A percentile compares a stretch with the other conserved stretches of the same genome.
Conservation (phyloP, 92 coral and sea anemone species). For the Umimayanthus kanabou region DNA sequence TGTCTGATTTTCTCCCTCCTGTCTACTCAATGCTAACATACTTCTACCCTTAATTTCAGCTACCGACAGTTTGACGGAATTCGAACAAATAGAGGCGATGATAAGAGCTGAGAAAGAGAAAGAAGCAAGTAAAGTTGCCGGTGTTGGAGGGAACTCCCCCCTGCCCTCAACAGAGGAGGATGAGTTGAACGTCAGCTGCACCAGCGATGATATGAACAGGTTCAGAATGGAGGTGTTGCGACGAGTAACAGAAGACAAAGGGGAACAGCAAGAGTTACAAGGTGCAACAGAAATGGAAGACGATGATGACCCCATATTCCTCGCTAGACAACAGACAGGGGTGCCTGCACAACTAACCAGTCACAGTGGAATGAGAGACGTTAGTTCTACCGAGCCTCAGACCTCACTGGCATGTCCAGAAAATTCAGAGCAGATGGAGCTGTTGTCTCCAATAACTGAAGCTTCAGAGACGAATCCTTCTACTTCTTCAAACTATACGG, state of each 20-base stretch:
- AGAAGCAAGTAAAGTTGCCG: neutral
- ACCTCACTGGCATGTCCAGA: constrained; percentile 33
- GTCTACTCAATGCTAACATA: neutral
- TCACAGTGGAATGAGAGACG: constrained; percentile 26
- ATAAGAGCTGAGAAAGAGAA: constrained; percentile 50
- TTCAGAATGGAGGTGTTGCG: constrained; percentile 82
- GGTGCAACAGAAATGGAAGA: constrained; percentile 36
- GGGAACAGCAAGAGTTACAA: constrained; percentile 50
- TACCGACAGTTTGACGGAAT: constrained; percentile 58
- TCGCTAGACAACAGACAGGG: constrained; percentile 30
- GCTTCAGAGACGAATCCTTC: constrained; percentile 66
- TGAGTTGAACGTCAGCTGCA: constrained; percentile 74
- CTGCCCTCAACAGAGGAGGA: constrained; percentile 58
- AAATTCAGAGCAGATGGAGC: constrained; percentile 52
- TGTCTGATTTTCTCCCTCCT: neutral
- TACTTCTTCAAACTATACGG: constrained; percentile 55
- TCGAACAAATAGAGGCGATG: constrained; percentile 85
- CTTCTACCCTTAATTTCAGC: neutral
- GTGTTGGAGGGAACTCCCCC: neutral
- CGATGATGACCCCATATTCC: constrained; percentile 57
- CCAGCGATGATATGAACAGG: constrained; percentile 87
- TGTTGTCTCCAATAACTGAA: constrained; percentile 81
- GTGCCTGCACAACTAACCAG: constrained; percentile 12
- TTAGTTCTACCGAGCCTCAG: constrained; percentile 33
- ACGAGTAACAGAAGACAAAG: constrained; percentile 72